These are phyloP conservation scores for Rhopalosiphum maidis DNA, from an alignment of 1,140 invertebrate genomes.

Conservation along the genomic window DNA sequence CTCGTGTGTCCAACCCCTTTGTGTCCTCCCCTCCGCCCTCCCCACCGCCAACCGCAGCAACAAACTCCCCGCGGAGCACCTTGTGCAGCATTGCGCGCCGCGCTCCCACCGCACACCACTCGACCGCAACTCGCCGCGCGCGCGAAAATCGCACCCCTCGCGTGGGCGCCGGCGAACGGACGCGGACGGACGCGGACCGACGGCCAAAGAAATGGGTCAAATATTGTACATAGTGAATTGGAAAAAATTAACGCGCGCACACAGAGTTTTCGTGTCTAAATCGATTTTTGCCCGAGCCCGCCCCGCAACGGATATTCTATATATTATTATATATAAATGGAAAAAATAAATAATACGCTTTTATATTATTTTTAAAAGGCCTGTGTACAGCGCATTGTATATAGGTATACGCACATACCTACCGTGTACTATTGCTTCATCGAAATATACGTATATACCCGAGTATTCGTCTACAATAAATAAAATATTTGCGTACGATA, in stretches of 20 bases:
- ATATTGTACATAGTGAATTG: constrained; percentile 6
- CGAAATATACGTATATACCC: too few relatives aligned
- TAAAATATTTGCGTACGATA: too few relatives aligned
- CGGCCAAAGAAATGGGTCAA: constrained; percentile 53
- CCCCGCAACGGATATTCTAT: neutral
- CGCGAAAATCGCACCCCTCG: constrained; percentile 16
- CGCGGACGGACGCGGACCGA: neutral
- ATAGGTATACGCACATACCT: too few relatives aligned
- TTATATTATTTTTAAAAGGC: neutral
- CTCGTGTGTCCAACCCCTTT: constrained; percentile 20
- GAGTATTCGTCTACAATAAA: too few relatives aligned
- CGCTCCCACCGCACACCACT: neutral
- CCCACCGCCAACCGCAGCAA: neutral
- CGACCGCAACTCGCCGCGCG: neutral
- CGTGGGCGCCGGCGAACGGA: neutral
- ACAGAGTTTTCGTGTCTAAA: constrained; percentile 27
- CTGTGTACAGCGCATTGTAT: too few relatives aligned
- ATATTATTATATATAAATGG: neutral
- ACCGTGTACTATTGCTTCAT: too few relatives aligned
- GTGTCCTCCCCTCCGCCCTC: neutral
- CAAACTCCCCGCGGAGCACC: neutral
- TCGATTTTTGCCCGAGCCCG: constrained; percentile 24
- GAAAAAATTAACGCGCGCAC: constrained; percentile 50
- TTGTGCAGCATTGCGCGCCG: neutral
- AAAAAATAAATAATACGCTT: too few relatives aligned